Evolutionary conservation across 2,797 vertebrate species (phyloP), one percentile per base, ranked within the genome.

Genomic region (Semaprochilodus insignis): DNA sequence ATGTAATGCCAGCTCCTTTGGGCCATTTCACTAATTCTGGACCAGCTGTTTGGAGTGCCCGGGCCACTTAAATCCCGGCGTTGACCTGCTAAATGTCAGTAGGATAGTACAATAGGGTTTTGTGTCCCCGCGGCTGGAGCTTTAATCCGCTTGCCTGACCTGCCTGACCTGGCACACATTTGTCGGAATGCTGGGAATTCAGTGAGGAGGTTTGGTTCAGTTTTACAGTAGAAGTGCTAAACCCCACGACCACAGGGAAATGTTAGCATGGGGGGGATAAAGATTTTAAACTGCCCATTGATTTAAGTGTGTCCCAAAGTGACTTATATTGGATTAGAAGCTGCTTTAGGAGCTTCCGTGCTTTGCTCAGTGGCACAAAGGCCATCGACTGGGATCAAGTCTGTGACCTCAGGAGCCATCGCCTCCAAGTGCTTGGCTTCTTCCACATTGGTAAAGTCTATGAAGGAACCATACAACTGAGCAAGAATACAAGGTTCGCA

Each of bases 71-170:
- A 80, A 78, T 15, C 51, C 65, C 74, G 7, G 62, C 55, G 63
- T 44, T 59, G 70, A 85, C 70, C 77, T 84, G 67, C 34, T 83
- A 85, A 90, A 91, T 90, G 86, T 90, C 90, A 87, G 6, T 54
- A 15, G 19, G 84, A 81, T 81, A 88, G 81, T 83, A 88, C 76
- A 83, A 72, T 78, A 15, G 16, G 71, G 36, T 77, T 84, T 77
- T 69, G 65, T 73, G 65, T 74, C 27, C 74, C 69, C 74, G 17
- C 27, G 34, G 62, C 67, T 36, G 27, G 81, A 77, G 67, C 81
- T 59, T 84, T 89, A 89, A 92, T 91, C 87, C 74, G 48, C 70
- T 15, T 23, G 80, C 86, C 55, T 34, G 66, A 87, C 60, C 87
- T 85, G 54, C 83, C 80, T 84, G 87, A 91, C 87, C 82, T 83